Conservation (phyloP, 2,797 vertebrate species). For the Otolemur crassicaudatus region DNA sequence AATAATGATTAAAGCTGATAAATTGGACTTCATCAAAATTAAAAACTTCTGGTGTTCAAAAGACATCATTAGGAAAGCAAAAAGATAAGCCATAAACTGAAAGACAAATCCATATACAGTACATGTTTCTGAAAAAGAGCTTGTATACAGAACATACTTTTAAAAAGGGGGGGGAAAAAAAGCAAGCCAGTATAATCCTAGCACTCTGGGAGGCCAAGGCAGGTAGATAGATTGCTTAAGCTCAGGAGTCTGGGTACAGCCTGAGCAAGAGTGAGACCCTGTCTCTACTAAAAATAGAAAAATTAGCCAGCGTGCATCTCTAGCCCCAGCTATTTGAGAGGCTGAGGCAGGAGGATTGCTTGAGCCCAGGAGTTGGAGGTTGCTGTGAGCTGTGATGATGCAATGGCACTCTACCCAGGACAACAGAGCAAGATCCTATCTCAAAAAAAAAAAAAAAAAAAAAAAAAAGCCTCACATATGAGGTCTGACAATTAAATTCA, state of each 20-base stretch:
- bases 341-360: neutral
- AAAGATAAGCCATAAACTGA: neutral
- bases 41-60: neutral
- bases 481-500: no score
- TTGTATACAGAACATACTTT: neutral
- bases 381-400: neutral
- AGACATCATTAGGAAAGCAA: neutral
- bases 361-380: neutral
- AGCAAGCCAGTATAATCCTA: no score
- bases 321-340: neutral
- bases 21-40: conserved; percentile 6
- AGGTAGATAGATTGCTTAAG: no score
- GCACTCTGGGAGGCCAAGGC: no score
- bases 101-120: neutral
- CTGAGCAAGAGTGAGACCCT: no score
- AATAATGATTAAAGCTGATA: neutral
- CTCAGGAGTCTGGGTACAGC: no score
- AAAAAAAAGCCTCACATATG: no score
- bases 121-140: neutral
- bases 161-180: no score
- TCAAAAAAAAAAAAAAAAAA: no score
- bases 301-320: no score
- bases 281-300: no score
- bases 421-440: neutral
- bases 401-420: neutral